phyloP scores from a whole-genome alignment of 2,797 vertebrate species.

The Hoplostethus mediterraneus region DNA sequence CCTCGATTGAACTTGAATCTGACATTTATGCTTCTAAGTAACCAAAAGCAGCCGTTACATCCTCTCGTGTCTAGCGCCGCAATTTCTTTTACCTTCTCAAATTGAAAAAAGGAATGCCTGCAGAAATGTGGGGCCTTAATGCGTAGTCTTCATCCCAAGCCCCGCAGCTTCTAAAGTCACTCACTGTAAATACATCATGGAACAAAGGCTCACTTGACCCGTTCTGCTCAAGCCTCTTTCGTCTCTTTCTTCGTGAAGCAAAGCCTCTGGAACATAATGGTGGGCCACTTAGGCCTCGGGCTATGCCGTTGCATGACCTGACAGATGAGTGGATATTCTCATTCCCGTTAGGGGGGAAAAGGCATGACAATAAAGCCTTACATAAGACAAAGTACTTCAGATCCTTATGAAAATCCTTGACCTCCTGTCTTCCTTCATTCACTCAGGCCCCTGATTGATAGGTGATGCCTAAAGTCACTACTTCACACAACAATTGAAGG shows the following conservation, averaged over 20 bases:
- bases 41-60: slow-evolving; percentile 58
- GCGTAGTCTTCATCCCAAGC: slow-evolving; percentile 36
- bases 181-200: slow-evolving; percentile 35
- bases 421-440: slow-evolving; percentile 16
- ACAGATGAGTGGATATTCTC: slow-evolving; percentile 36
- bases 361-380: slow-evolving; percentile 6
- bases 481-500: slow-evolving; percentile 26
- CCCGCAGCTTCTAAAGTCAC: slow-evolving; percentile 26
- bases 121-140: slow-evolving; percentile 45
- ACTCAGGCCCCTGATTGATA: slow-evolving; percentile 20
- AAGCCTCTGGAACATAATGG: slow-evolving; percentile 42
- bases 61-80: slow-evolving; percentile 31
- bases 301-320: slow-evolving; percentile 8
- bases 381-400: slow-evolving; percentile 16
- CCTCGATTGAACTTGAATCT: slow-evolving; percentile 44
- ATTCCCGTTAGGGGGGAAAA: slow-evolving; percentile 13
- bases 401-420: slow-evolving; percentile 1
- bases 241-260: slow-evolving; percentile 1
- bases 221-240: neutral
- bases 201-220: slow-evolving; percentile 50
- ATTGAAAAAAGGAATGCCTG: slow-evolving; percentile 1
- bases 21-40: slow-evolving; percentile 56
- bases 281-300: slow-evolving; percentile 17
- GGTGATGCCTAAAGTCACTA: neutral
- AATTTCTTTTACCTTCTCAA: slow-evolving; percentile 5